Conservation (phyloP, 64 coral and sea anemone species). For the Pocillopora verrucosa region DNA sequence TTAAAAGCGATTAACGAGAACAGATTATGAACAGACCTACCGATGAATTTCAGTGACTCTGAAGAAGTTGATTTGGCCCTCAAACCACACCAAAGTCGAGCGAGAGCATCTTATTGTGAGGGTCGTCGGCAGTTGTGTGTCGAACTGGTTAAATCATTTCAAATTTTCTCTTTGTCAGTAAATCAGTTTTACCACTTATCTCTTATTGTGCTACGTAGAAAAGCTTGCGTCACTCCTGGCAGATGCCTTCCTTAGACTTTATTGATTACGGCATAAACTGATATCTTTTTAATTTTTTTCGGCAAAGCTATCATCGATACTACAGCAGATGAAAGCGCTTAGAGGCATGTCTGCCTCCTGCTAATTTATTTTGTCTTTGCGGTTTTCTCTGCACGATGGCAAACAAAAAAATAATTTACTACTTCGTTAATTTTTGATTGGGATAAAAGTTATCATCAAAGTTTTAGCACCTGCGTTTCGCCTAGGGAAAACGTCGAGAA, state of each 20-base stretch:
- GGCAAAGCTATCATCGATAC: neutral
- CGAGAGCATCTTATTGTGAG: too few species aligned
- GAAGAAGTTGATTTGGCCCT: too few species aligned
- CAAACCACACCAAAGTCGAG: too few species aligned
- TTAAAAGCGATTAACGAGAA: too few species aligned
- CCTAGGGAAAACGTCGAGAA: neutral
- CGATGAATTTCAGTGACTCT: too few species aligned
- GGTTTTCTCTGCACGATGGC: neutral
- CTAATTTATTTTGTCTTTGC: neutral
- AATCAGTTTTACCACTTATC: conserved; percentile 7
- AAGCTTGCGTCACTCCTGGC: neutral
- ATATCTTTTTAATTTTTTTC: too few species aligned
- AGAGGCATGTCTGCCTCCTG: neutral
- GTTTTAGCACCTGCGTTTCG: neutral
- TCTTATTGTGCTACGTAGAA: neutral
- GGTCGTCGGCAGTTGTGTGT: neutral
- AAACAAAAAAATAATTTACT: neutral
- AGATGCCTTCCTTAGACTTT: neutral
- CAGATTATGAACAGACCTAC: too few species aligned
- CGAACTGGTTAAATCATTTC: neutral
- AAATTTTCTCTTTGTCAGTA: neutral
- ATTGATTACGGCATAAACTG: neutral
- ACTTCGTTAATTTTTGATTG: neutral
- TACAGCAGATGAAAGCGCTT: neutral
- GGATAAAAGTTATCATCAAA: neutral